Evolutionary conservation across 2,888 invertebrate species (phyloP), one percentile per base, ranked within the genome.

Genomic region (Apocheima hispidaria): DNA sequence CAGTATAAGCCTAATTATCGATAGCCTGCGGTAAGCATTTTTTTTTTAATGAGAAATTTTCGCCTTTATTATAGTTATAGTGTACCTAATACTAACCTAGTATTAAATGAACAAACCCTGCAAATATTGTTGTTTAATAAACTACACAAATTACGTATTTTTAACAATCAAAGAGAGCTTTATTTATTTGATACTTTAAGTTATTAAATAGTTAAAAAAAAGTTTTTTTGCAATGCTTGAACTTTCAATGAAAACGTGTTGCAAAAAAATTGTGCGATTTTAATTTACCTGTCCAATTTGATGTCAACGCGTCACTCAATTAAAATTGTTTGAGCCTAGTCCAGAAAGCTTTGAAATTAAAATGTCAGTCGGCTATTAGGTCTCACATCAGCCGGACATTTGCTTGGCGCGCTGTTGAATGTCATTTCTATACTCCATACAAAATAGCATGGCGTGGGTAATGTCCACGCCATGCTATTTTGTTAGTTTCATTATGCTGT

Each of bases 301-400:
- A 63, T 52, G 63, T 66, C 62, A 49, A 18, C 40, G 58, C 65
- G 63, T 62, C 60, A 58, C 60, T 68, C 66, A 66, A 68, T 70
- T 70, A 68, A 70, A 70, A 68, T 48, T 49, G 58, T 55, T 66
- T 43, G 53, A 56, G 58, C 41, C 9, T 41, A 54, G 60, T 66
- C 44, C 52, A 62, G 60, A 66, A 66, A 65, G 68, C 66, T 65
- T 63, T 65, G 62, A 68, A 66, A 65, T 70, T 43, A 69, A 66
- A 69, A 69, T 61, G 65, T 58, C 61, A 63, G 40, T 38, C 38
- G 52, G 46, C 61, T 44, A 56, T 56, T 55, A 55, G 41, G 16
- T 60, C 18, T n/a, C 33, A 36, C 33, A 55, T 40, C 16, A 23
- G 30, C 20, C 43, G 30, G 21, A 28, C 28, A 40, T 50, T 41